Evolutionary conservation across 2,797 vertebrate species (phyloP).

Genomic region (Neostethus bicornis): DNA sequence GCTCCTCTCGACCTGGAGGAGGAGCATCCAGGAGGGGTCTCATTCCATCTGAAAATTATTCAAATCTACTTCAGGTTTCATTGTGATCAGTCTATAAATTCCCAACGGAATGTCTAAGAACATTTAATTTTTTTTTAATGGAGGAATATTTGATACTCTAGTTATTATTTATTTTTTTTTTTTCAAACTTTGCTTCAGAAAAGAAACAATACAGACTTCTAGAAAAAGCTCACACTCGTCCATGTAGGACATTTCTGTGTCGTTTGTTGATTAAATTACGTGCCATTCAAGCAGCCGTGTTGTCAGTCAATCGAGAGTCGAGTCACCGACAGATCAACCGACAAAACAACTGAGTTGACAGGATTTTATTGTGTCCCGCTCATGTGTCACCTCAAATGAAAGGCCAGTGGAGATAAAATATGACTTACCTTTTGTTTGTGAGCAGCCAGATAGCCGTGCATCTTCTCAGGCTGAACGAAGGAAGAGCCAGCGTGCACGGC

Average conservation of each 20-base stretch:
- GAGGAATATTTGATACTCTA: too few species aligned
- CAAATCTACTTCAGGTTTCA: too few species aligned
- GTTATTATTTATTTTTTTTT: too few species aligned
- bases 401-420: neutral
- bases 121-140: too few species aligned
- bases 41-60: too few species aligned
- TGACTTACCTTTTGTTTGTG: conserved; percentile 85
- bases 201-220: neutral
- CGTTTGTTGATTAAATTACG: conserved; percentile 5
- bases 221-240: neutral
- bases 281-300: neutral
- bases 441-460: conserved; percentile 82
- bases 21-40: too few species aligned
- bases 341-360: neutral
- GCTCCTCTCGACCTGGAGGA: too few species aligned
- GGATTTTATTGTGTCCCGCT: neutral
- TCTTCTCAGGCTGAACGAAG: conserved; percentile 82
- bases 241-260: conserved; percentile 1
- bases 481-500: conserved; percentile 67
- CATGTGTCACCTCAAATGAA: neutral
- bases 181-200: neutral
- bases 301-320: conserved; percentile 2
- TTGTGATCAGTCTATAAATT: too few species aligned
- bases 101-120: too few species aligned
- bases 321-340: neutral